Conservation (phyloP, 2,888 invertebrate genomes). For the Autographa gamma region DNA sequence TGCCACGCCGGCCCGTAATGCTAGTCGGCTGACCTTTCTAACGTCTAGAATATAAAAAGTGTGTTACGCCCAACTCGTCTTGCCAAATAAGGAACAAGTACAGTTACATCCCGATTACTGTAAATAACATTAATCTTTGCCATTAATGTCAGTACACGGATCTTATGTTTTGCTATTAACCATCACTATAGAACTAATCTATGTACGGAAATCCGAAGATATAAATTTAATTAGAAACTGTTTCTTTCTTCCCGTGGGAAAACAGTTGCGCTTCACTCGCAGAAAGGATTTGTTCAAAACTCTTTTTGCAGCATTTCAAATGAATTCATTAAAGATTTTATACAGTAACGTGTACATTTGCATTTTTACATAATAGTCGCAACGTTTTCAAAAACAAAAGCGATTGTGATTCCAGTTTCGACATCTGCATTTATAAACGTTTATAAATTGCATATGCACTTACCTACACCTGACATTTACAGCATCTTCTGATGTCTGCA, state of each 20-base stretch:
- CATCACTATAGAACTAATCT: constrained; percentile 31
- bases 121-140: constrained; percentile 53
- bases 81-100: constrained; percentile 57
- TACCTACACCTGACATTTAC: constrained; percentile 2
- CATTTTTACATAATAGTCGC: constrained; percentile 1
- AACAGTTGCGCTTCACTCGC: not conserved
- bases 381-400: constrained; percentile 3
- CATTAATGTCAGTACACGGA: constrained; percentile 46
- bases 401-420: not conserved
- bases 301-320: constrained; percentile 1
- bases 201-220: constrained; percentile 17
- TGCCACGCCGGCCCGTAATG: not conserved
- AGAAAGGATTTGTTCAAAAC: not conserved
- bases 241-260: constrained; percentile 1
- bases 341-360: not conserved
- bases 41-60: constrained; percentile 54
- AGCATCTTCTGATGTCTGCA: not conserved
- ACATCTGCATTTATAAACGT: constrained; percentile 2
- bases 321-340: constrained; percentile 4
- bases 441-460: constrained; percentile 1
- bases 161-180: constrained; percentile 32
- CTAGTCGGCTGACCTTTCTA: constrained; percentile 48
- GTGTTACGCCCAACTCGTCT: constrained; percentile 55
- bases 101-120: constrained; percentile 57
- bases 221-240: constrained; percentile 7